Base-by-base conservation (phyloP, 1,140 invertebrate genomes). In the Odontomachus brunneus region DNA sequence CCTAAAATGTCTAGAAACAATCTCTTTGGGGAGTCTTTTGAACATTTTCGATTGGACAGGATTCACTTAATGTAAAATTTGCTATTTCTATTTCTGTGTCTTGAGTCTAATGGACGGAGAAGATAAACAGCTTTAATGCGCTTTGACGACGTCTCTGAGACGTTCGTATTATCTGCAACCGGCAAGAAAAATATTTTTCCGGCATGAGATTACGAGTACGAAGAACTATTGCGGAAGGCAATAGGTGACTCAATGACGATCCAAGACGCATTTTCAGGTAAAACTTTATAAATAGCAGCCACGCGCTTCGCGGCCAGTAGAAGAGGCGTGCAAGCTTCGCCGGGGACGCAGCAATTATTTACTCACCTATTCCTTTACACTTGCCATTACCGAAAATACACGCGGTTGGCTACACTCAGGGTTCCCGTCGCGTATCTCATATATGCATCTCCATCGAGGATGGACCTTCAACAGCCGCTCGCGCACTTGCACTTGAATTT, bases 321-420 rank as follows among this genome's bases (percentile, higher is more conserved):
- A 65, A 76, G 72, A 72, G 62, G 38, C 59, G 76, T 22, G 73
- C 63, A 17, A 44, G 59, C 60, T 76, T 49, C 60, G 60, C 24
- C 65, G 66, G 48, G 59, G 59, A 62, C 59, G 51, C 14, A 83
- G 29, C 78, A 89, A 90, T 91, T 90, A 91, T 89, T 89, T 89
- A 90, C 81, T 86, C 83, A 53, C 55, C 69, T 82, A 84, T 88
- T 83, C 65, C 66, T 81, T 55, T 85, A 87, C 89, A 90, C 88
- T 89, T 89, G 89, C 86, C 85, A 87, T 91, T 88, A 89, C 84
- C 83, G 65, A 88, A 91, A 90, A 91, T 91, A 88, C 83, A 62
- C 74, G 2, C 44, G 24, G 83, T 89, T 86, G 71, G 80, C 85
- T 83, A 53, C 76, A 71, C 76, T 86, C 80, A 76, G 59, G 69